phyloP scores from a whole-genome alignment of 2,888 invertebrate species.

The Cecidostiba fungosa region DNA sequence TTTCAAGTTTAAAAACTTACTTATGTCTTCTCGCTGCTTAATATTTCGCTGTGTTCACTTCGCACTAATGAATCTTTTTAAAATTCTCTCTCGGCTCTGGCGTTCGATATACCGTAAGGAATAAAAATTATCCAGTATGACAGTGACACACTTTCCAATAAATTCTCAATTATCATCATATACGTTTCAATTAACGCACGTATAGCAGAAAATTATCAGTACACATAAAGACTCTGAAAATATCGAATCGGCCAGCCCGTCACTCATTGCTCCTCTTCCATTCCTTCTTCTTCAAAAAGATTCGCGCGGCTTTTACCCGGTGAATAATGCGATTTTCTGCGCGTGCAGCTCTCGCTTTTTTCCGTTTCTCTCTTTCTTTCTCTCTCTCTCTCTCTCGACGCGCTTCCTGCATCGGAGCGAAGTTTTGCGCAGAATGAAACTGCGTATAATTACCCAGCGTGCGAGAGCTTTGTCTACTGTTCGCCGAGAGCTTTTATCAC shows the following conservation, averaged over 20 bases:
- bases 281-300: not conserved
- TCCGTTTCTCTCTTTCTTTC: not conserved
- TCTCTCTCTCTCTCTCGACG: not conserved
- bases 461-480: constrained; percentile 25
- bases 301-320: constrained; percentile 11
- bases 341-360: not conserved
- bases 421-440: constrained; percentile 35
- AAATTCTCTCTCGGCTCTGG: not conserved
- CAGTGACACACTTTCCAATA: not conserved
- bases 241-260: not conserved
- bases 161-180: not conserved
- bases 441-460: constrained; percentile 49
- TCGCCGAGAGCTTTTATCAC: constrained; percentile 4
- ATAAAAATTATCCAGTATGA: not conserved
- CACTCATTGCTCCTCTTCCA: not conserved
- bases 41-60: not conserved
- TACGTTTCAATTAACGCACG: not conserved
- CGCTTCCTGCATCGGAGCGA: constrained; percentile 25
- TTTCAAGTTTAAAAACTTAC: not conserved
- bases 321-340: constrained; percentile 23
- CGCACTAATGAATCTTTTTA: not conserved
- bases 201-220: not conserved
- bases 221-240: not conserved
- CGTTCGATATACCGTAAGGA: not conserved
- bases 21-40: not conserved